A percentile compares a stretch with the other conserved stretches of the same genome.
These are phyloP conservation scores for Chaetura pelagica DNA, from an alignment of 2,113 vertebrate species.

Conservation along the genomic window DNA sequence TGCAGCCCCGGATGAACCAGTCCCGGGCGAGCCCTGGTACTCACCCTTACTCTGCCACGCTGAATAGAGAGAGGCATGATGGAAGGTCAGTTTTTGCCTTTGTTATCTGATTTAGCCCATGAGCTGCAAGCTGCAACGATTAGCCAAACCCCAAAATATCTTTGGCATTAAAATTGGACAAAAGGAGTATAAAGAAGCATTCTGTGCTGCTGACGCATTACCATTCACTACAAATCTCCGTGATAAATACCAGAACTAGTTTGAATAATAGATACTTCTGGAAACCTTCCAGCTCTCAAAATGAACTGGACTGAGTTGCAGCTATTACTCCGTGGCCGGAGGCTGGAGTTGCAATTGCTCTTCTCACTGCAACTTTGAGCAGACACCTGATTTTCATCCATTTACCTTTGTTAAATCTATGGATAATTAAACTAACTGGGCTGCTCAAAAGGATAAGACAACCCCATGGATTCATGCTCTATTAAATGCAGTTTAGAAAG, in stretches of 20 bases:
- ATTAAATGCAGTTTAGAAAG: slow-evolving; percentile 10
- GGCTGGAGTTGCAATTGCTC: background rate
- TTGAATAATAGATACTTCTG: slow-evolving; percentile 63
- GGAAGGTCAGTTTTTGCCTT: slow-evolving; percentile 16
- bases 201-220: slow-evolving; percentile 65
- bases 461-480: slow-evolving; percentile 14
- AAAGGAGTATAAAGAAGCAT: slow-evolving; percentile 59
- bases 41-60: background rate
- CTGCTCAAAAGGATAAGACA: slow-evolving; percentile 8
- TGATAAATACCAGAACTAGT: slow-evolving; percentile 72
- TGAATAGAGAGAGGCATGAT: background rate
- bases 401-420: slow-evolving; percentile 33
- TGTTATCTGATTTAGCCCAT: slow-evolving; percentile 53
- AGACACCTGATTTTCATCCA: background rate
- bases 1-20: background rate
- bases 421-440: slow-evolving; percentile 40
- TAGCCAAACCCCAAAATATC: slow-evolving; percentile 65
- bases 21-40: background rate
- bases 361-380: background rate
- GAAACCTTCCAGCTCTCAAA: slow-evolving; percentile 38
- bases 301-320: slow-evolving; percentile 10
- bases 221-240: slow-evolving; percentile 67
- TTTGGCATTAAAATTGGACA: slow-evolving; percentile 66
- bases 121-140: slow-evolving; percentile 51
- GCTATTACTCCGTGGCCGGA: slow-evolving; percentile 30